Evolutionary conservation across 2,888 invertebrate genomes (phyloP), one percentile per base, ranked within the genome.

Genomic region (Thyatira batis): DNA sequence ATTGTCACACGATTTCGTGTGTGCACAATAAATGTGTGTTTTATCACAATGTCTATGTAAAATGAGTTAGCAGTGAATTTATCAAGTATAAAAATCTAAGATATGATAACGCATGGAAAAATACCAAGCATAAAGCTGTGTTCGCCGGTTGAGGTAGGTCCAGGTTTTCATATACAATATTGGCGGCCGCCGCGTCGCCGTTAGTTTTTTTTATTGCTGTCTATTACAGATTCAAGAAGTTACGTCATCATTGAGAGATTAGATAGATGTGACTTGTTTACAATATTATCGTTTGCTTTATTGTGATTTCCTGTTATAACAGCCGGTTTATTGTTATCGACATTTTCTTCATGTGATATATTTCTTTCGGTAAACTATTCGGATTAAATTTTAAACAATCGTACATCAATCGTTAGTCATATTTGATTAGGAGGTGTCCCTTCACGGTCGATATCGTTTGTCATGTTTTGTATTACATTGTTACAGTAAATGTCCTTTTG

Each of bases 81-180:
- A 27, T 27, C 27, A 10, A 1, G 10, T 48, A 48, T 57, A 49
- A 56, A 53, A 58, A 51, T 59, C 60, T 51, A 52, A 53, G 60
- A 73, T 69, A 69, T 57, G 82, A 82, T 83, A 82, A 76, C 64
- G 73, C 67, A 71, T 71, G 85, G 84, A 85, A 85, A 84, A 80
- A 64, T 76, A 80, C 81, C 51, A 65, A 63, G 60, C 62, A 54
- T 57, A 54, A 60, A 57, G 59, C 51, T 56, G 58, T 55, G 65
- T 70, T 63, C 60, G 62, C 67, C 54, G 68, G 78, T 89, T 88
- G 85, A 71, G 85, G 83, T 74, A 86, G 88, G 86, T 87, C 82
- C 67, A 63, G 76, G 65, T 64, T 58, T 60, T 51, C 53, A 56
- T 53, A 50, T 50, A 50, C 9, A 17, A 39, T 39, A 39, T 17